Conservation (phyloP, 2,888 invertebrate species). For the Cynaeus angustus region DNA sequence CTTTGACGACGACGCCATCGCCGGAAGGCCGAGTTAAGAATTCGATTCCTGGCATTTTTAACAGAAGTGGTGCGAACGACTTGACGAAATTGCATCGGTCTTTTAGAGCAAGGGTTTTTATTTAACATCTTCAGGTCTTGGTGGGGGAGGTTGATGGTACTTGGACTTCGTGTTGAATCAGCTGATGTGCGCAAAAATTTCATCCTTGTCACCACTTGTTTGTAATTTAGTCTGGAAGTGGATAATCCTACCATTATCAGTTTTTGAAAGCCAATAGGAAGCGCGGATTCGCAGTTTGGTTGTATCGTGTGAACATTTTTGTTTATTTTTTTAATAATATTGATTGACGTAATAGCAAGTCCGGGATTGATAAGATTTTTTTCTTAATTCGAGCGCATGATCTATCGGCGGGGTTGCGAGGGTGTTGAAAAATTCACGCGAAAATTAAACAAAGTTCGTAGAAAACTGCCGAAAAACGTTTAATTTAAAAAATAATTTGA, state of each 20-base stretch:
- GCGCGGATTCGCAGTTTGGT: not conserved
- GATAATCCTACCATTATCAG: constrained; percentile 11
- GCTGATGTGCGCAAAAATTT: constrained; percentile 21
- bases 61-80: not conserved
- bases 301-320: not conserved
- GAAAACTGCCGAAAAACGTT: too few species aligned
- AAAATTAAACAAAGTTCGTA: too few species aligned
- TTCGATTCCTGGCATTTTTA: constrained; percentile 70
- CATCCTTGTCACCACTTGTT: constrained; percentile 12
- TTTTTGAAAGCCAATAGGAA: constrained; percentile 2
- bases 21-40: constrained; percentile 88
- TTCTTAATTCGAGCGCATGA: not conserved
- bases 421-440: not conserved
- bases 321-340: not conserved
- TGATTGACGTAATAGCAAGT: constrained; percentile 15
- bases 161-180: constrained; percentile 35
- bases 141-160: constrained; percentile 13
- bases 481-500: too few species aligned
- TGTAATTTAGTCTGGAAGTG: constrained; percentile 13
- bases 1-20: constrained; percentile 81
- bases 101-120: constrained; percentile 18
- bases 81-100: not conserved
- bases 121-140: not conserved
- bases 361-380: constrained; percentile 22
- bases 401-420: not conserved